phyloP scores from a whole-genome alignment of 2,797 vertebrate species.

The Onychomys arenicola region DNA sequence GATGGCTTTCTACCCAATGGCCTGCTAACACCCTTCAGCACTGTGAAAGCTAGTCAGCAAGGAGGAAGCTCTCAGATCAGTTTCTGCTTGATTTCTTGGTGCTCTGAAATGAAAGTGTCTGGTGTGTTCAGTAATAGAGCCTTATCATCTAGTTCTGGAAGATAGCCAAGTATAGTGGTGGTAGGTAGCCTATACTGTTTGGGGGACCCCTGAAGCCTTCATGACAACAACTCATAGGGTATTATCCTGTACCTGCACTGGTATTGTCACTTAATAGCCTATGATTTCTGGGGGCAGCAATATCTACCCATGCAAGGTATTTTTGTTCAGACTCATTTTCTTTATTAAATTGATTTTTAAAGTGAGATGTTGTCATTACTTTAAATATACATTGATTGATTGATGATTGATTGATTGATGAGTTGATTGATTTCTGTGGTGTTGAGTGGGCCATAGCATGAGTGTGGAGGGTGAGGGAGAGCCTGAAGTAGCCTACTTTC shows the following conservation, averaged over 20 bases:
- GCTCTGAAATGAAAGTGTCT: background rate
- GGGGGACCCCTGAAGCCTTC: background rate
- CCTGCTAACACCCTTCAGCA: background rate
- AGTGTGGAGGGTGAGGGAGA: background rate
- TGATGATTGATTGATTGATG: background rate
- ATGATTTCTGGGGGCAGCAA: background rate
- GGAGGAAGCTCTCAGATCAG: background rate
- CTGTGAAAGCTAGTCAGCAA: background rate
- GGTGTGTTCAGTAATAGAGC: background rate
- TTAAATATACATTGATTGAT: background rate
- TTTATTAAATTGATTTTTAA: background rate
- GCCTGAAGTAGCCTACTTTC: background rate
- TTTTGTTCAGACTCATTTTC: background rate
- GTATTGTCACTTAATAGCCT: background rate
- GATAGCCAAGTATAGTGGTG: background rate
- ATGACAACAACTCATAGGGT: background rate
- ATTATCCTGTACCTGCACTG: rapidly evolving
- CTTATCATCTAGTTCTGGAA: background rate
- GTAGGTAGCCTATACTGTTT: background rate
- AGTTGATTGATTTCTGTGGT: background rate
- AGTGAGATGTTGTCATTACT: background rate
- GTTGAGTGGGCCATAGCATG: background rate
- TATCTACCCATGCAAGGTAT: background rate
- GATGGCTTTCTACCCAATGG: background rate
- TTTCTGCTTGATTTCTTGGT: background rate